Base-by-base conservation (phyloP, 1,140 invertebrate species). In the Drosophila elegans region DNA sequence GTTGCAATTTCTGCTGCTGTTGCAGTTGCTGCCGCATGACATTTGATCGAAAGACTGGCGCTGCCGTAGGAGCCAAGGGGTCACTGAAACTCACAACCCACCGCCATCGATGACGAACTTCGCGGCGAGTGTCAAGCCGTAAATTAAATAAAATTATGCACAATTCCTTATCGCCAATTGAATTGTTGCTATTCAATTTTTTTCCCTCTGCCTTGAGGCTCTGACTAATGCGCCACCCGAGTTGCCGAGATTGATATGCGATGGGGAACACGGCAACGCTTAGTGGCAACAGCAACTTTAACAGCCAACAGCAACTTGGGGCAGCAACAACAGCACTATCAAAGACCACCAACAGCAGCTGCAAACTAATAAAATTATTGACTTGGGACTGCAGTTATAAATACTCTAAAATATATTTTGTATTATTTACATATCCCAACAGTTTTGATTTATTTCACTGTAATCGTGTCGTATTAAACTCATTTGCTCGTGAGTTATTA, bases 81-180 rank as follows among this genome's bases (percentile, higher is more conserved):
- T 68, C 75, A 68, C 29, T 73, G 27, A 21, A 21, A 21, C 16
- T 1, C 16, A 21, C 16, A 11, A 6, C 32, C 39, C 25, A 27
- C 38, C 16, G 46, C 64, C 64, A 32, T 45, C 67, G 69, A 60
- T 72, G 68, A 72, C 68, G 68, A 72, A 49, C 68, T 55, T 21
- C 16, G 66, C 52, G 82, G 62, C 80, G 76, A 80, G 84, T 89
- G 84, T 84, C 84, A 89, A 84, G 79, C 76, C 77, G 73, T 72
- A 89, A 89, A 89, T 89, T 83, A 80, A 89, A 80, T 89, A 78
- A 77, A 89, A 89, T 89, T 89, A 89, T 89, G 77, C 76, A 88
- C 66, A 57, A 78, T 80, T 71, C 72, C 72, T 89, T 88, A 89
- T 86, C 84, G 59, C 51, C 59, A 83, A 88, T 88, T 89, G 84